Base-by-base conservation (phyloP, 2,888 invertebrate species). In the Polymixis flavicincta region DNA sequence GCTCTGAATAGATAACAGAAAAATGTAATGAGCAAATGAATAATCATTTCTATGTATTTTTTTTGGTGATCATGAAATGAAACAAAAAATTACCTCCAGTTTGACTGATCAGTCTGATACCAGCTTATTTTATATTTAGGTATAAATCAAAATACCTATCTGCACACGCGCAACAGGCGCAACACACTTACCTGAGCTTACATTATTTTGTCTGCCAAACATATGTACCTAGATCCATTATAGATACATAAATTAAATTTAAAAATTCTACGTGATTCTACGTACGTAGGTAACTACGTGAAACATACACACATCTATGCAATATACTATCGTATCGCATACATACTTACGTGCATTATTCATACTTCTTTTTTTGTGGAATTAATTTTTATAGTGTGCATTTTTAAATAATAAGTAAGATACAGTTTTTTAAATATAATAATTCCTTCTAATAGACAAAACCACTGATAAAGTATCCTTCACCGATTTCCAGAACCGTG, bases 401-500 rank as follows among this genome's bases (percentile, higher is more conserved):
- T 0, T 25, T 25, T 42, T 28, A 57, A 17, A 19, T 25, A 17
- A 8, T 25, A 25, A 11, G 7, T 25, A 7, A 17, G 17, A 37
- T 7, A 70, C 7, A 7, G 17, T 14, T 32, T 60, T 48, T 25
- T 4, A 3, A 14, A 65, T 14, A 6, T 28, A 19, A 22, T 22
- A 7, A 22, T 8, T 48, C 0, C 6, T 50, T 48, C 8, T n/a
- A 13, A 17, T 14, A 59, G 1, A n/a, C n/a, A 32, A n/a, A n/a
- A 50, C 28, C 8, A 61, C 22, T 61, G 13, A 71, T 63, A n/a
- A 32, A 28, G 60, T 19, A 25, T 25, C 28, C 8, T 52, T 25
- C 4, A 28, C 4, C 2, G n/a, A 64, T 74, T 88, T 94, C 25
- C 94, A 96, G 96, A 96, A 95, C 84, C 94, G 95, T 2, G 95